These are phyloP conservation scores for Phaetusa simplex DNA, from an alignment of 2,113 vertebrate species.

Conservation along the genomic window DNA sequence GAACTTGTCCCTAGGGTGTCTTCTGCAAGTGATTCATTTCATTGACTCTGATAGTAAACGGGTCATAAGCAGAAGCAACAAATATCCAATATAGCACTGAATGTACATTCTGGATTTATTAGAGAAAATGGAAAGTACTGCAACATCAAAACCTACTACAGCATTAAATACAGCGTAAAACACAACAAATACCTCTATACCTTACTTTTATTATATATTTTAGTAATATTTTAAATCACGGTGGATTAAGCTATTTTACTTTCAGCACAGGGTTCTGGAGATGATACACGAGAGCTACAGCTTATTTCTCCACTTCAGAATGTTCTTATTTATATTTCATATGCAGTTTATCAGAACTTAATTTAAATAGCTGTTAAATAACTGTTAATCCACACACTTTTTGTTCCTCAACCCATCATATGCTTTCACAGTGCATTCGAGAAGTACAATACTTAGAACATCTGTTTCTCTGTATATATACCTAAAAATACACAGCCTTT, in stretches of 20 bases:
- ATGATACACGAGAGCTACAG: not conserved
- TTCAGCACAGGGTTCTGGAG: not conserved
- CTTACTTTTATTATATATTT: slow-evolving; percentile 7
- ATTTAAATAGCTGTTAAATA: slow-evolving; percentile 21
- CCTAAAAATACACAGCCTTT: not conserved
- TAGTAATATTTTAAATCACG: not conserved
- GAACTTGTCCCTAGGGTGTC: slow-evolving; percentile 44
- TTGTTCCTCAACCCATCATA: not conserved
- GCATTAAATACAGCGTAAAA: slow-evolving; percentile 24
- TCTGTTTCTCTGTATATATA: not conserved
- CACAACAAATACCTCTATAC: not conserved
- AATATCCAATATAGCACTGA: slow-evolving; percentile 1
- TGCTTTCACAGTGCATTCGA: not conserved
- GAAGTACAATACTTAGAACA: not conserved
- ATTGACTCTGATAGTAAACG: slow-evolving; percentile 50
- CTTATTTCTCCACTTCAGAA: not conserved
- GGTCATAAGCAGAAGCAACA: slow-evolving; percentile 60
- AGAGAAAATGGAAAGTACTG: not conserved
- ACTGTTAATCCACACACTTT: not conserved
- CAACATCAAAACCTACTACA: slow-evolving; percentile 5
- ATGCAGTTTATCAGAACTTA: not conserved
- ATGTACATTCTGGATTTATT: slow-evolving; percentile 31
- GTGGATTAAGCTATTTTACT: not conserved
- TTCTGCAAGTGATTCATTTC: slow-evolving; percentile 53
- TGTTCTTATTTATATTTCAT: not conserved